A percentile compares a stretch with the other conserved stretches of the same genome.
phyloP scores from a whole-genome alignment of 2,888 invertebrate species.

The Drosophila yooni region DNA sequence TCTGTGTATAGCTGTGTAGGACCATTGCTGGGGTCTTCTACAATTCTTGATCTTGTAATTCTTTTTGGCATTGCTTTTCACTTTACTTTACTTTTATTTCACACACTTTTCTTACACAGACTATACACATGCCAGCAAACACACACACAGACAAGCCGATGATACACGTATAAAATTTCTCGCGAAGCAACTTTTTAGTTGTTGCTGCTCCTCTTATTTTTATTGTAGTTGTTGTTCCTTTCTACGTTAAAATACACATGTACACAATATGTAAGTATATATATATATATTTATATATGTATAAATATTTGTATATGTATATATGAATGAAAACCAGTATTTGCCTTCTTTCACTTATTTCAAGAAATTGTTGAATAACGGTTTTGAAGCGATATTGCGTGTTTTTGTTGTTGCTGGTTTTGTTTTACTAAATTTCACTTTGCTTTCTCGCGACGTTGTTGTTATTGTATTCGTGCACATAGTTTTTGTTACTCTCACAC shows the following conservation, averaged over 20 bases:
- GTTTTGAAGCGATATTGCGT: conserved; percentile 67
- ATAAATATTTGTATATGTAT: conserved; percentile 15
- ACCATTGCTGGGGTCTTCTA: conserved; percentile 20
- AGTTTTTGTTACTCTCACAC: conserved; percentile 53
- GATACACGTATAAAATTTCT: conserved; percentile 67
- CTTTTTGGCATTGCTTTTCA: conserved; percentile 70
- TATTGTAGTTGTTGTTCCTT: conserved; percentile 48
- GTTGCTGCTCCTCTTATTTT: conserved; percentile 30
- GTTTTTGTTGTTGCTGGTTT: conserved; percentile 49
- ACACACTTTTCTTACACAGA: conserved; percentile 31
- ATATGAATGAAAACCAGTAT: conserved; percentile 69
- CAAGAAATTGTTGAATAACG: conserved; percentile 76
- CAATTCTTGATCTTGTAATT: conserved; percentile 45
- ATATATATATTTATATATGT: conserved; percentile 5
- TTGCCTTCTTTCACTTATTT: conserved; percentile 76
- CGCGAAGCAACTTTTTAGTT: conserved; percentile 72
- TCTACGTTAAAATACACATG: conserved; percentile 33
- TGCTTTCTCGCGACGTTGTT: conserved; percentile 67
- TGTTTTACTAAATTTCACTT: conserved; percentile 76
- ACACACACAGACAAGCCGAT: conserved; percentile 32
- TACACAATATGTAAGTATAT: conserved; percentile 15
- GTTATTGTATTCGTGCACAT: conserved; percentile 55
- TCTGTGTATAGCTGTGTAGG: conserved; percentile 2
- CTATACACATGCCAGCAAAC: conserved; percentile 24
- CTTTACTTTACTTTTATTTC: conserved; percentile 48